Conservation (phyloP, 2,797 vertebrate species). For the Enteromius mattozi region DNA sequence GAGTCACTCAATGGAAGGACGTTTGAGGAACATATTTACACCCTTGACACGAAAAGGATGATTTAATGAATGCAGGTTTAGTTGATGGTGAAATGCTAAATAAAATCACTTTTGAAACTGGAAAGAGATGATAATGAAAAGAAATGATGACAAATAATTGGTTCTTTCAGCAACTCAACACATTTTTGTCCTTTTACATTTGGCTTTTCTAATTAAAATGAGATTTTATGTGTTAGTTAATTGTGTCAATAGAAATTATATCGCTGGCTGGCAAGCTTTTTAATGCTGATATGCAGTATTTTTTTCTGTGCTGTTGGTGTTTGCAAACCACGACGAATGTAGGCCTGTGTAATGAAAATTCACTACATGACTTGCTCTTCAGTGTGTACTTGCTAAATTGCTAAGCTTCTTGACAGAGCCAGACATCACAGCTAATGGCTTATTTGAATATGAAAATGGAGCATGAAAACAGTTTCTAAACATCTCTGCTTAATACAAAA, state of each 20-base stretch:
- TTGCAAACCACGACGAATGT: slow-evolving; percentile 68
- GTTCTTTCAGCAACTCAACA: slow-evolving; percentile 53
- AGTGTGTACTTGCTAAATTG: slow-evolving; percentile 65
- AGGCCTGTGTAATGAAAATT: slow-evolving; percentile 73
- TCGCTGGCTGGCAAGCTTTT: slow-evolving; percentile 70
- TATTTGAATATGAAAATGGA: slow-evolving; percentile 39
- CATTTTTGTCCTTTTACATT: slow-evolving; percentile 71
- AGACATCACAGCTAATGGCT: slow-evolving; percentile 63
- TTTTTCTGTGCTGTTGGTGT: slow-evolving; percentile 71
- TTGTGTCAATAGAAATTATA: slow-evolving; percentile 83
- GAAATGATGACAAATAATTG: slow-evolving; percentile 79
- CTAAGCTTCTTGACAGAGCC: background rate
- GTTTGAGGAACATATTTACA: slow-evolving; percentile 40
- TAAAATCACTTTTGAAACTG: slow-evolving; percentile 68
- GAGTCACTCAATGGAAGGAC: slow-evolving; percentile 51
- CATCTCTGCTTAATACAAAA: background rate
- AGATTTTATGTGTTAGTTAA: slow-evolving; percentile 83
- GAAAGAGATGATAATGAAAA: slow-evolving; percentile 69
- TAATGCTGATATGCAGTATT: slow-evolving; percentile 70
- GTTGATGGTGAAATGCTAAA: slow-evolving; percentile 69
- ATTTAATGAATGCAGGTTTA: slow-evolving; percentile 65
- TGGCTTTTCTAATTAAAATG: slow-evolving; percentile 81
- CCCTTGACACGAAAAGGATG: slow-evolving; percentile 19
- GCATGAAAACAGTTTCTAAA: background rate
- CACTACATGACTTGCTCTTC: slow-evolving; percentile 57